Evolutionary conservation across 2,888 invertebrate species (phyloP), one percentile per base, ranked within the genome.

Genomic region (Salpingus planirostris): DNA sequence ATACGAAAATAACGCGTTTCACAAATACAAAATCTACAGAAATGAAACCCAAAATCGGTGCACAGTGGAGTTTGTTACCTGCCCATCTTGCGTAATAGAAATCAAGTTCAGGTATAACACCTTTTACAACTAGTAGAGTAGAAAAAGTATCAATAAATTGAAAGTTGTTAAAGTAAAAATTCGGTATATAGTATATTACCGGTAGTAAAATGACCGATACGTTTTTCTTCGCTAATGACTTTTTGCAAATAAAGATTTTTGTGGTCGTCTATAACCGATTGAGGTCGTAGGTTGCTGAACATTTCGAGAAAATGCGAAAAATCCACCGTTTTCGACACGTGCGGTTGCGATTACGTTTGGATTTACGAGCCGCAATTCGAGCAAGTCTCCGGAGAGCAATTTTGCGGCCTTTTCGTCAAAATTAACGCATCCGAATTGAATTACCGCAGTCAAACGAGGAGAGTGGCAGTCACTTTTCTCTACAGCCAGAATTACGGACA

Each of bases 281-380:
- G n/a, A n/a, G n/a, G n/a, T n/a, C n/a, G n/a, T 27, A 64, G 61
- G 26, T 61, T 49, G 40, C 40, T 62, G 27, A 62, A 63, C 43
- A 51, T 62, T 25, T 53, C 60, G 8, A 46, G 54, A 36, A 53
- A 44, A 27, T 63, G 62, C 33, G 55, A 49, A 3, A 54, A 50
- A 31, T 46, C 46, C n/a, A 36, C 49, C 2, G 43, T 54, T 21
- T 50, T 47, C 12, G 52, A 50, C 25, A 46, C 45, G 10, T 62
- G 59, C 33, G 66, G 71, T 26, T 78, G 78, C 46, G 78, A 78
- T 51, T 74, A 76, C 46, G 69, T 79, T 11, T 72, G 75, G 65
- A 68, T 79, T 33, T 72, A 74, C 29, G 78, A 79, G 50, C 77
- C 77, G 3, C 73, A 76, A 0, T 77, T 74, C 46, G 76, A 77